Evolutionary conservation across 2,797 vertebrate genomes (phyloP).

Genomic region (Neomorphus geoffroyi): DNA sequence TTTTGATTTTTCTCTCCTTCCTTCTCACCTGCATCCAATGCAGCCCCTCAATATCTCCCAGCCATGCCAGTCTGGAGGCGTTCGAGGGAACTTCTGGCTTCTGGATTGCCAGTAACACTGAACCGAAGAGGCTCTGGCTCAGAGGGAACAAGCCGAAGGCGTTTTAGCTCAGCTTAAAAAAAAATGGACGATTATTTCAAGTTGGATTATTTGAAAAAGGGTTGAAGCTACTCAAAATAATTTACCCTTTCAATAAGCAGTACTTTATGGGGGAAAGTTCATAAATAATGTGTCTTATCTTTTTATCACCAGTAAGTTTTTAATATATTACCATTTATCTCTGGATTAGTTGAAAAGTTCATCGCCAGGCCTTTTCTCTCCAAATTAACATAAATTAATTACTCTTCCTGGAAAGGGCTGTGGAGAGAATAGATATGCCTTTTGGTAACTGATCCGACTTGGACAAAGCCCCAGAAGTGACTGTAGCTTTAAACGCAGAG

Average conservation of each 20-base stretch:
- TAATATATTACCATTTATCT: slow-evolving; percentile 7
- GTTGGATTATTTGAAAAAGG: background rate
- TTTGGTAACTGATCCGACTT: slow-evolving; percentile 41
- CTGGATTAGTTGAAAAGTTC: slow-evolving; percentile 45
- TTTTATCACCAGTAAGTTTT: slow-evolving; percentile 20
- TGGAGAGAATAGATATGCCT: slow-evolving; percentile 39
- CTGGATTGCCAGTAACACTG: background rate
- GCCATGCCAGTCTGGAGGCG: background rate
- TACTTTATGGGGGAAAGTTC: background rate
- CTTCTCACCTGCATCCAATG: background rate
- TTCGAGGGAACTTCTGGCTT: background rate
- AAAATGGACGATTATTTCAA: background rate
- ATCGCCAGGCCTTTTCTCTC: background rate
- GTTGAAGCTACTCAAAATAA: background rate
- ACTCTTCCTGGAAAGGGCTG: slow-evolving; percentile 24
- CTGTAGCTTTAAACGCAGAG: slow-evolving; percentile 28
- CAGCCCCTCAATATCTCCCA: background rate
- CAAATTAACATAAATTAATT: slow-evolving; percentile 57
- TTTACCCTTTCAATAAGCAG: background rate
- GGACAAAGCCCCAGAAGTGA: background rate
- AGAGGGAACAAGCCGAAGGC: background rate
- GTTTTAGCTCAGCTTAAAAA: background rate
- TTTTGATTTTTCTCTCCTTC: background rate
- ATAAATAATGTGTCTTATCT: background rate
- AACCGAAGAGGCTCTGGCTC: background rate